Conservation (phyloP, 2,797 vertebrate species). For the Pampus argenteus region DNA sequence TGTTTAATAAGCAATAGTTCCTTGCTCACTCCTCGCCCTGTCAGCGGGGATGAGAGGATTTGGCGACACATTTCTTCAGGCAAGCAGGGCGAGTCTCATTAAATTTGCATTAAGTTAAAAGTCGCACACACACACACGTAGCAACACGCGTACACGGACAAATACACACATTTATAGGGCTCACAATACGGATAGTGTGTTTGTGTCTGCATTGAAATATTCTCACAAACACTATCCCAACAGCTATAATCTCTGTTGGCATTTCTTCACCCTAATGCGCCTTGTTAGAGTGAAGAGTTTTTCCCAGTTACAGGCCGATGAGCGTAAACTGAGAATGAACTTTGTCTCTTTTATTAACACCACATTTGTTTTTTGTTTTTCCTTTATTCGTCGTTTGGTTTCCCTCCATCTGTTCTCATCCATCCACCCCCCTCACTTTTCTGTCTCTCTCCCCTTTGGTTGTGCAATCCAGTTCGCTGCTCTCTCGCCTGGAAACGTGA, state of each 20-base stretch:
- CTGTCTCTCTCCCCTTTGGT: conserved; percentile 1
- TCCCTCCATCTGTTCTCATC: conserved; percentile 48
- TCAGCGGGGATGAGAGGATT: conserved; percentile 83
- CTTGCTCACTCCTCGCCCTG: conserved; percentile 81
- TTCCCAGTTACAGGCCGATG: conserved; percentile 10
- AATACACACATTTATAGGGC: conserved; percentile 25
- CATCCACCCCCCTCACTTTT: background rate
- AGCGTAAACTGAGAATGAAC: conserved; percentile 24
- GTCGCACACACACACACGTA: conserved; percentile 10
- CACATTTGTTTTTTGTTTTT: conserved; percentile 11
- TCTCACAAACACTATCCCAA: conserved; percentile 5
- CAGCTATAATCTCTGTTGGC: background rate
- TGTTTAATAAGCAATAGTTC: conserved; percentile 87
- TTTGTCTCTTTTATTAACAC: conserved; percentile 23
- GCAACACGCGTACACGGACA: background rate
- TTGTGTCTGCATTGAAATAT: conserved; percentile 10
- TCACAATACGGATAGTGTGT: conserved; percentile 3
- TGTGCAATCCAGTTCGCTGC: conserved; percentile 54
- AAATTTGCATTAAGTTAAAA: conserved; percentile 81
- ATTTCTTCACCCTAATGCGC: conserved; percentile 20
- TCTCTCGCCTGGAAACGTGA: conserved; percentile 59
- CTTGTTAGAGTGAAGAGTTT: conserved; percentile 1
- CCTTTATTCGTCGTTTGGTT: conserved; percentile 24
- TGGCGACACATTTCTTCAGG: conserved; percentile 79
- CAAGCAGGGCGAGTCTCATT: conserved; percentile 83